A percentile compares a stretch with the other conserved stretches of the same genome.
Evolutionary conservation across 2,888 invertebrate species (phyloP).

Genomic region (Callyntrura guangdongensis): DNA sequence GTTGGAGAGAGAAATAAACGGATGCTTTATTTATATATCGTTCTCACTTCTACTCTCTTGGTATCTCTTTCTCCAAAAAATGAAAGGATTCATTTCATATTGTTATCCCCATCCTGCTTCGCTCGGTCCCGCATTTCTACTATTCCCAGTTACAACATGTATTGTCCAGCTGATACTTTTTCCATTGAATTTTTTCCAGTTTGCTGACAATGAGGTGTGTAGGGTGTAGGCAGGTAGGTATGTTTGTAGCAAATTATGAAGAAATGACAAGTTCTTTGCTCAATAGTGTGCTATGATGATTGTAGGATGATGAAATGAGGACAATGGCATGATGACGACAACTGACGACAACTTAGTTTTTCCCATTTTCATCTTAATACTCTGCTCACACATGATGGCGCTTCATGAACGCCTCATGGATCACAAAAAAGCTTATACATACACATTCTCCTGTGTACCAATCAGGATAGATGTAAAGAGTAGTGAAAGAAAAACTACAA

Average conservation of each 20-base stretch:
- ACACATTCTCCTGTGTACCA: no score
- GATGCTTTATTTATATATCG: slow-evolving; percentile 67
- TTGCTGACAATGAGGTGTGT: no score
- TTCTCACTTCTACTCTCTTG: not conserved
- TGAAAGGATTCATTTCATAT: not conserved
- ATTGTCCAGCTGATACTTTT: slow-evolving; percentile 22
- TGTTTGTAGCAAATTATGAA: not conserved
- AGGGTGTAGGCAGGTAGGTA: not conserved
- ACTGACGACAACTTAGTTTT: slow-evolving; percentile 64
- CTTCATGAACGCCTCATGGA: slow-evolving; percentile 14
- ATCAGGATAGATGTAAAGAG: not conserved
- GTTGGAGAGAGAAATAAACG: not conserved
- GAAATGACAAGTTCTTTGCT: not conserved
- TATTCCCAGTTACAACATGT: not conserved
- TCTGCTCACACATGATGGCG: not conserved
- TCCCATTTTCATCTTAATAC: slow-evolving; percentile 13
- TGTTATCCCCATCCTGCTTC: not conserved
- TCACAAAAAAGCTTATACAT: slow-evolving; percentile 1
- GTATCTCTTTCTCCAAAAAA: slow-evolving; percentile 40
- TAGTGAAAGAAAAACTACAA: not conserved
- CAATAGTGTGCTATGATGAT: not conserved
- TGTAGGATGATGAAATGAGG: slow-evolving; percentile 49
- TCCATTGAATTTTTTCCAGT: not conserved
- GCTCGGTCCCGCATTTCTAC: not conserved
- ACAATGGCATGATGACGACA: slow-evolving; percentile 71